Conservation (phyloP, 2,797 vertebrate genomes). For the Enteromius viviparus region DNA sequence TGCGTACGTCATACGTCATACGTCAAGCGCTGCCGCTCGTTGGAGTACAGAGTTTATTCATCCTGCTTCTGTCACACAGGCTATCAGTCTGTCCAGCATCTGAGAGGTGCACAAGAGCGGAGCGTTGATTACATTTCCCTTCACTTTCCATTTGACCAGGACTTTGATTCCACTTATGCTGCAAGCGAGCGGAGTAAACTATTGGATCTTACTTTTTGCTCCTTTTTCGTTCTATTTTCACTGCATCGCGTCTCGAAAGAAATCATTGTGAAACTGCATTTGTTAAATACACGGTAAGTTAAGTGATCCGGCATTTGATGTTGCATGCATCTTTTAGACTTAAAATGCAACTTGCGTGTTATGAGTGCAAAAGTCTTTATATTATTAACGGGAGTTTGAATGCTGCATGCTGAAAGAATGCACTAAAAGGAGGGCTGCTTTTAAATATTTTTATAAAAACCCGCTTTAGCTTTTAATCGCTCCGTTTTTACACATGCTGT, state of each 20-base stretch:
- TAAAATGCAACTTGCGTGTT: background rate
- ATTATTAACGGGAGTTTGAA: background rate
- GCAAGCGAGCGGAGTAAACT: slow-evolving; percentile 7
- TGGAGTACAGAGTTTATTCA: slow-evolving; percentile 22
- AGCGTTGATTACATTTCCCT: background rate
- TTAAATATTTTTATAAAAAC: slow-evolving; percentile 12
- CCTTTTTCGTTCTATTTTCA: slow-evolving; percentile 14
- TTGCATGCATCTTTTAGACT: background rate
- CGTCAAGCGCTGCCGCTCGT: background rate
- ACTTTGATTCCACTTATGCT: slow-evolving; percentile 33
- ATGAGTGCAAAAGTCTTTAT: background rate
- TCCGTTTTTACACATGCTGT: slow-evolving; percentile 12
- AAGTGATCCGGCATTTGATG: slow-evolving; percentile 20
- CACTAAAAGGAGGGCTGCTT: background rate
- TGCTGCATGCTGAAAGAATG: background rate
- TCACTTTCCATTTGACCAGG: slow-evolving; percentile 1
- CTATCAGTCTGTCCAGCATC: slow-evolving; percentile 37
- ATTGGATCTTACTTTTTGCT: slow-evolving; percentile 39
- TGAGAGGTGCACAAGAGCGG: background rate
- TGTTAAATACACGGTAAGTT: slow-evolving; percentile 51
- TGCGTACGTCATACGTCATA: background rate
- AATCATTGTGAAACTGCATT: slow-evolving; percentile 26
- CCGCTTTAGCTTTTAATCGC: background rate
- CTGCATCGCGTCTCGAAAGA: slow-evolving; percentile 27
- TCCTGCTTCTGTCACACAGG: background rate